Base-by-base conservation (phyloP, 2,888 invertebrate species). In the Athalia cordata region DNA sequence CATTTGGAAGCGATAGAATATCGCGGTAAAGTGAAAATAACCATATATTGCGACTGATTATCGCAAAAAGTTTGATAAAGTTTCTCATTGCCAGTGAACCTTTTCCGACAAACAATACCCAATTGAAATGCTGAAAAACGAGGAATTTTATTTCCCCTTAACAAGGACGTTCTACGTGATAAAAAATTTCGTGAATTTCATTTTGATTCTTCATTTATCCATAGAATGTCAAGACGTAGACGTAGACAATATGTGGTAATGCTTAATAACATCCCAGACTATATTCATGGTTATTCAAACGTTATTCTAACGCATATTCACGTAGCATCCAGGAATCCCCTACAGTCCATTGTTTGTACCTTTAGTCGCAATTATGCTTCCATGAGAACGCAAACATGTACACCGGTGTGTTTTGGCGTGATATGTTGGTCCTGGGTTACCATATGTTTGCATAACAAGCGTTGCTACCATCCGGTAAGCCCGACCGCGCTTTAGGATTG, bases 311-410 rank as follows among this genome's bases (percentile, higher is more conserved):
- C n/a, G 15, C 6, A 6, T 64, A 11, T n/a, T n/a, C 43, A 64
- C n/a, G 64, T 29, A 29, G 29, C 29, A 29, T 29, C 29, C 29
- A 29, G 29, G 29, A 29, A 64, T 4, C 64, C 64, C 45, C 64
- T 64, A 64, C 43, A 64, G 45, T 45, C 43, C 64, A 64, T 64
- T 64, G 64, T 67, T 67, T 67, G 67, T 67, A 13, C 67, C 50
- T 67, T 67, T 67, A 67, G 13, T 67, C 67, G 67, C 67, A 67
- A 67, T 67, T 67, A 67, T 67, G 67, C 67, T 45, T 67, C 67
- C 43, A 67, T 67, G 67, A 50, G 49, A 67, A 67, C 67, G 67
- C 50, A 67, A 67, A 67, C 67, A 67, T 67, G 49, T 50, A 50
- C 67, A n/a, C 3, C 3, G 50, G 50, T 67, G 67, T 67, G 67